A percentile compares a stretch with the other conserved stretches of the same genome.
Conservation (phyloP, 2,113 vertebrate genomes). For the Brachyhypopomus gauderio region DNA sequence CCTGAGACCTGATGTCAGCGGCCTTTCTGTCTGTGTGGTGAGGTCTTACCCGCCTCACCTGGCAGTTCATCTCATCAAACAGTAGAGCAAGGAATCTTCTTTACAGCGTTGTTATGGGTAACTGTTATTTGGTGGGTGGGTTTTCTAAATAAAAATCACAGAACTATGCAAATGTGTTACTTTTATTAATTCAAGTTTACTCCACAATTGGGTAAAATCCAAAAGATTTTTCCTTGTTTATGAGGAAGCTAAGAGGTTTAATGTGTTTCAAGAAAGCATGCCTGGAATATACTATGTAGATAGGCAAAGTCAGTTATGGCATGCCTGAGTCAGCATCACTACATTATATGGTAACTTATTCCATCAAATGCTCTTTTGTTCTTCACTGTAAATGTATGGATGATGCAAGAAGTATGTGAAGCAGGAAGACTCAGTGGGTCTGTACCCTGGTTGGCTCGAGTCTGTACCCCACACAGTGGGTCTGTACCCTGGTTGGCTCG, state of each 20-base stretch:
- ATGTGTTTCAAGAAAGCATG: neutral
- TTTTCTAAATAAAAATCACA: neutral
- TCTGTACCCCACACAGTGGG: too few species aligned
- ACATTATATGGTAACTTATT: too few species aligned
- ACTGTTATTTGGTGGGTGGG: neutral
- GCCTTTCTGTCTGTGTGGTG: neutral
- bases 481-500: too few species aligned
- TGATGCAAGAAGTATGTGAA: too few species aligned
- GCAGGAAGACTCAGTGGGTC: too few species aligned
- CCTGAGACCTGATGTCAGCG: conserved; percentile 32
- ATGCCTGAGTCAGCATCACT: too few species aligned
- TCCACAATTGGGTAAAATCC: neutral
- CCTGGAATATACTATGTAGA: neutral
- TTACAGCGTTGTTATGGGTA: neutral
- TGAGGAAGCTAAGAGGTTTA: neutral
- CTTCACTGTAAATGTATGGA: too few species aligned
- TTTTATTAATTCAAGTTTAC: neutral
- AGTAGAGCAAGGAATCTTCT: neutral
- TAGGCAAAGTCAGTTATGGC: too few species aligned
- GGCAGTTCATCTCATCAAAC: neutral
- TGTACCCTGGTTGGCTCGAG: too few species aligned
- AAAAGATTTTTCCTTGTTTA: too few species aligned
- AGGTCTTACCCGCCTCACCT: neutral
- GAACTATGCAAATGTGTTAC: neutral
- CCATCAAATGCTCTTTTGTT: too few species aligned